These are phyloP conservation scores for Mycogona germanica DNA, from an alignment of 2,888 invertebrate genomes.

Conservation along the genomic window DNA sequence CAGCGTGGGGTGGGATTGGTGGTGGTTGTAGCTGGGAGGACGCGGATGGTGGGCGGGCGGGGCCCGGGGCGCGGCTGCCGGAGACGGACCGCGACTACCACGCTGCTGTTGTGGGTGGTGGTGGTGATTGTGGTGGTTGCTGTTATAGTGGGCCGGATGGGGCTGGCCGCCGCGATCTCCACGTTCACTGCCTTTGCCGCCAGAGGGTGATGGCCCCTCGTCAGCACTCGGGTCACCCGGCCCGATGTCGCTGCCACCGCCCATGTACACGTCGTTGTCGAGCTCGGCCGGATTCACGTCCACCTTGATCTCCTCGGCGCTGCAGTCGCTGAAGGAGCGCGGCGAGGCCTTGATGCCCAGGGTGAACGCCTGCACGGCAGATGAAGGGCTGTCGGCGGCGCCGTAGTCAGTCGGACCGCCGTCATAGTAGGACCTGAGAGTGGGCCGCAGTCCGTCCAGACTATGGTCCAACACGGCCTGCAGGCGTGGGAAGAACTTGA, in stretches of 20 bases:
- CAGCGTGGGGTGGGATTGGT: not conserved
- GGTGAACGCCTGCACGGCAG: not conserved
- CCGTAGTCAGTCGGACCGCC: not conserved
- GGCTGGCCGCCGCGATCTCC: not conserved
- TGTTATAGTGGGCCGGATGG: not conserved
- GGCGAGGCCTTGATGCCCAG: slow-evolving; percentile 5
- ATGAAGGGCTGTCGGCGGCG: not conserved
- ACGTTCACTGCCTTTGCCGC: not conserved
- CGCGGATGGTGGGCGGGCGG: not conserved
- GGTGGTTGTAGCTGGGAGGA: not conserved
- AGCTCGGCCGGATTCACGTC: slow-evolving; percentile 16
- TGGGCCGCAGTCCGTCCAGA: not conserved
- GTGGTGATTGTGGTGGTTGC: slow-evolving; percentile 4
- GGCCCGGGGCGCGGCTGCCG: not conserved
- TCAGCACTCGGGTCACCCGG: not conserved
- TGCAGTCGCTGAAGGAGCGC: slow-evolving; percentile 10
- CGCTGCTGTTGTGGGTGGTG: not conserved
- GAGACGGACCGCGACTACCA: not conserved
- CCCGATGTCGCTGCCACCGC: no score
- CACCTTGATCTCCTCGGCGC: slow-evolving; percentile 15
- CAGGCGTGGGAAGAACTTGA: slow-evolving; percentile 15
- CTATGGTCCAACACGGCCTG: slow-evolving; percentile 15
- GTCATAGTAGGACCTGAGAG: not conserved
- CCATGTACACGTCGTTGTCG: slow-evolving; percentile 8
- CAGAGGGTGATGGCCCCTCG: not conserved